Evolutionary conservation across 2,797 vertebrate genomes (phyloP).

Genomic region (Valencia hispanica): DNA sequence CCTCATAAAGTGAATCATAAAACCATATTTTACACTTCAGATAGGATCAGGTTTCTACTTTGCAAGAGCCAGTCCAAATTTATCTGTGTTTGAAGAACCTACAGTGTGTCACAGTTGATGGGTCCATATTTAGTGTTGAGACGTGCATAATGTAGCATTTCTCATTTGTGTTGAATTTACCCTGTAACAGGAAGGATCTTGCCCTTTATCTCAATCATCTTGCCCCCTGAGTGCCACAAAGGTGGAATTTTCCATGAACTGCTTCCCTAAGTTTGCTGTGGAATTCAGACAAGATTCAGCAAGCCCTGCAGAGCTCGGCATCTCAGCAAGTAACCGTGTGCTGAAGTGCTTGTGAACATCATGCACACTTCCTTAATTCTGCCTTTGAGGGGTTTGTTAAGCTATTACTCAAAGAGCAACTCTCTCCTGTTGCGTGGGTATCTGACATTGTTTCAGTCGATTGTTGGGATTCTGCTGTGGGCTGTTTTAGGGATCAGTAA

Average conservation of each 20-base stretch:
- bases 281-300: constrained; percentile 80
- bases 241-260: constrained; percentile 79
- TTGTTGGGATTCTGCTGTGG: constrained; percentile 18
- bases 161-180: constrained; percentile 13
- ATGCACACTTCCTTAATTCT: constrained; percentile 46
- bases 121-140: background rate
- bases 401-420: constrained; percentile 40
- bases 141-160: background rate
- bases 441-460: constrained; percentile 25
- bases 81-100: background rate
- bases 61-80: background rate
- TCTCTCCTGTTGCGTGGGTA: constrained; percentile 18
- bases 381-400: constrained; percentile 44
- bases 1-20: background rate
- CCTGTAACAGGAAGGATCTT: constrained; percentile 31
- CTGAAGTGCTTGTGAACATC: constrained; percentile 46
- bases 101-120: background rate
- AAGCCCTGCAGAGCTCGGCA: constrained; percentile 54
- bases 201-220: constrained; percentile 54
- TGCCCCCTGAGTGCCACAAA: constrained; percentile 54
- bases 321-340: constrained; percentile 48
- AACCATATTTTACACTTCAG: background rate
- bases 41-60: background rate
- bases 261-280: constrained; percentile 57
- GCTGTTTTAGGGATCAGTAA: background rate